Base-by-base conservation (phyloP, 2,888 invertebrate species). In the Julus scanicus region DNA sequence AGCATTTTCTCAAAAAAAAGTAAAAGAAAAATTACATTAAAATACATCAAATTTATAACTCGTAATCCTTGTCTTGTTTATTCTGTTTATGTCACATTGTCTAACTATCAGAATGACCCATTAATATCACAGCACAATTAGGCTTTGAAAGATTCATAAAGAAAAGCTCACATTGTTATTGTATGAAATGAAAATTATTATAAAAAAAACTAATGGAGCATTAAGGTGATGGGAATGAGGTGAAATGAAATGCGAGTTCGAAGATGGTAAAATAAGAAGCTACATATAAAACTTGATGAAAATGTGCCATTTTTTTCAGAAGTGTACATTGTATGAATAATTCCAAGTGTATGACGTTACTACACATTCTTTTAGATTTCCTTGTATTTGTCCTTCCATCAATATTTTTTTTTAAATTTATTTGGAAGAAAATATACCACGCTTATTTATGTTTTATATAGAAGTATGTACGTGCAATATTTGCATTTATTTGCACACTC, bases 151-250 rank as follows among this genome's bases (percentile, higher is more conserved):
- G 63, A n/a, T 6, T n/a, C 4, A 63, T 63, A 63, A 63, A 63
- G 63, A 4, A 63, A 63, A 71, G 71, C 1, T 71, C 29, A 71
- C 29, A 71, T 29, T 71, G 29, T 71, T 71, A 71, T 71, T 71
- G 29, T n/a, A 71, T 71, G 29, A 71, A 71, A 71, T 29, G 29
- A 9, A 71, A 71, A 11, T 6, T 20, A 15, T 57, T n/a, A 71
- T 71, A 63, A 29, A 13, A 53, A 71, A 71, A 71, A 29, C 63
- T 15, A 63, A 63, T n/a, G 5, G 63, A n/a, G 63, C 63, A n/a
- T 63, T 63, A 63, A 63, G 63, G 63, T 63, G 63, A n/a, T 63
- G 63, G 63, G 63, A 63, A 63, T 63, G n/a, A 71, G 29, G 29
- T 71, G 29, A 71, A 71, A 29, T 9, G n/a, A 8, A 29, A 71